Conservation (phyloP, 1,140 invertebrate species). For the Piezodorus guildinii region DNA sequence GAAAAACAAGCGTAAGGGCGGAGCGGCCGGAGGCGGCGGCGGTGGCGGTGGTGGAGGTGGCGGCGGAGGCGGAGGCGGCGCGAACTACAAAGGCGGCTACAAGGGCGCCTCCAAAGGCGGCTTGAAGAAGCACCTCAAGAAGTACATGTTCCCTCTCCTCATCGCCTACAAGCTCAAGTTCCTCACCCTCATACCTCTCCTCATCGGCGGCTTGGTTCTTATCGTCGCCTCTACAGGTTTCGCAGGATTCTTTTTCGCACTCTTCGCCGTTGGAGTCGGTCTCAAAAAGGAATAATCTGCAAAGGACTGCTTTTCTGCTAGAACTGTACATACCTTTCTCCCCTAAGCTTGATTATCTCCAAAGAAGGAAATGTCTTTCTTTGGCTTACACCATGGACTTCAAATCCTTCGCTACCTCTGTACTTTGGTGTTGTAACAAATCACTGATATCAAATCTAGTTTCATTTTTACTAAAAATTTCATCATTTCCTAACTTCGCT, state of each 20-base stretch:
- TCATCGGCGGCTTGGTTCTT: conserved; percentile 58
- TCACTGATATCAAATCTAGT: too few relatives aligned
- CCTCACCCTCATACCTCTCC: conserved; percentile 58
- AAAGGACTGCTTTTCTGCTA: too few relatives aligned
- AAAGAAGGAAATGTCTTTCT: too few relatives aligned
- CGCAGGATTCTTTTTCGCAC: conserved; percentile 72
- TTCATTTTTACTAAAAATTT: too few relatives aligned
- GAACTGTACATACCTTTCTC: too few relatives aligned
- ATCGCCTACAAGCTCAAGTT: conserved; percentile 74
- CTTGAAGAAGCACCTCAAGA: conserved; percentile 48
- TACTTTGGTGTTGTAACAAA: too few relatives aligned
- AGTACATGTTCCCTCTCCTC: conserved; percentile 58
- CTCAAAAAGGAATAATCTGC: conserved; percentile 33
- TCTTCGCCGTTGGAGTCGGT: conserved; percentile 54
- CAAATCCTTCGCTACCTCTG: too few relatives aligned
- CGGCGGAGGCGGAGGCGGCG: not conserved
- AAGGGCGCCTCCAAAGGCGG: conserved; percentile 25
- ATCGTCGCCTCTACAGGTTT: conserved; percentile 61
- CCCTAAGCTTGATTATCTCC: too few relatives aligned
- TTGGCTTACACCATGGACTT: too few relatives aligned
- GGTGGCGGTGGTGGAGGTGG: not conserved
- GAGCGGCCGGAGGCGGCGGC: not conserved
- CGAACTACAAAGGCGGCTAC: conserved; percentile 6
- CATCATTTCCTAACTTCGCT: too few relatives aligned
- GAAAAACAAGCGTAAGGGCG: not conserved